Evolutionary conservation across 2,797 vertebrate species (phyloP), one percentile per base, ranked within the genome.

Genomic region (Clarias fuscus): DNA sequence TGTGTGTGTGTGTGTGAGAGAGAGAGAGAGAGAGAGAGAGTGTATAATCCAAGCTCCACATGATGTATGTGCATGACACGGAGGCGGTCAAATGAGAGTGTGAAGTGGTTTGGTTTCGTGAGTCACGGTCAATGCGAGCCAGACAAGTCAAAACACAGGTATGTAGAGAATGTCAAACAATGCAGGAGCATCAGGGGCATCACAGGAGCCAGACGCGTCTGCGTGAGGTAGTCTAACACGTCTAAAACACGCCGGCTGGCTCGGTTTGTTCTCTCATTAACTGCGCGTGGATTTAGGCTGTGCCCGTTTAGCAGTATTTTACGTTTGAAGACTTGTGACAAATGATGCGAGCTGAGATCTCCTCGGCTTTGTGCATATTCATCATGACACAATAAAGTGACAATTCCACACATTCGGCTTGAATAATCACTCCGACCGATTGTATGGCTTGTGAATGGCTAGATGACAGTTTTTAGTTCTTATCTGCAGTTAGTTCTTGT

Each of bases 1-100:
- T 67, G 75, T 68, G 43, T 62, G 30, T 80, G 70, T 64, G 86
- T 76, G 70, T 81, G 24, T 59, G 8, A 33, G 6, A 84, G 24
- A 65, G 7, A 43, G 5, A 43, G 7, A 43, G 22, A 37, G 37
- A 4, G 37, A 37, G 37, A 84, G 24, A 64, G 7, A 33, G 6
- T 48, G 15, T 30, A 2, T 53, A 27, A n/a, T 82, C 2, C 13
- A 67, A 68, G 43, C 62, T 30, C 22, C 18, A 48, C 40, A 81
- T 81, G 61, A 81, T 48, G 24, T 56, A 65, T 43, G 59, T 80
- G 4, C 78, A 81, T 24, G 40, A 27, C 61, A 48, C 37, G 2
- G 67, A 40, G 22, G 81, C 3, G n/a, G 81, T 70, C 65, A 33
- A 27, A 58, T 70, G 24, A 83, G 37, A 70, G 20, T 37, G 67